Conservation (phyloP, 2,797 vertebrate genomes). For the Sebastes glaucus region DNA sequence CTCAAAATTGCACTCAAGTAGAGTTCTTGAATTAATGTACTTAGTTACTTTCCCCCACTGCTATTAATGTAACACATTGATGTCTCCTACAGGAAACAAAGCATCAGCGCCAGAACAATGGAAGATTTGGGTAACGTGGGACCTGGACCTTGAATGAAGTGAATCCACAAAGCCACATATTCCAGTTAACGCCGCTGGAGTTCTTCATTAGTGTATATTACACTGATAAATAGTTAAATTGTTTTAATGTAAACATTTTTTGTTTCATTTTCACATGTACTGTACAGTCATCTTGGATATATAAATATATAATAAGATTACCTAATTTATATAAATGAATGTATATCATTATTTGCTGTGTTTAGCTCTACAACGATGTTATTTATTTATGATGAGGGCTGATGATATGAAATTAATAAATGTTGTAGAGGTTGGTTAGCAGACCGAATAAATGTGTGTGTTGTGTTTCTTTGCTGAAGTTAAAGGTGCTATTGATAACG, state of each 20-base stretch:
- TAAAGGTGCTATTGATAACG: background rate
- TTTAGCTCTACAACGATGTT: constrained; percentile 71
- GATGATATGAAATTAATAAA: constrained; percentile 75
- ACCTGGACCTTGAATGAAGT: constrained; percentile 39
- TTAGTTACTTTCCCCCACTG: background rate
- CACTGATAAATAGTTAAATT: constrained; percentile 77
- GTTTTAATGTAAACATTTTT: constrained; percentile 81
- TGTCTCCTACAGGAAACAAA: constrained; percentile 76
- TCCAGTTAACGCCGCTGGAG: constrained; percentile 75
- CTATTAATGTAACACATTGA: background rate
- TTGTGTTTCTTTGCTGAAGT: constrained; percentile 5
- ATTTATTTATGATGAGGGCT: constrained; percentile 76
- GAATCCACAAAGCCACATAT: constrained; percentile 55
- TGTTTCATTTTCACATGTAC: constrained; percentile 80
- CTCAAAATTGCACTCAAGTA: background rate
- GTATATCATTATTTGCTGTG: constrained; percentile 78
- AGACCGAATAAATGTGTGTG: constrained; percentile 6
- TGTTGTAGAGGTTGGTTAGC: constrained; percentile 57
- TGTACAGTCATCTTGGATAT: constrained; percentile 76
- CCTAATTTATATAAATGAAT: constrained; percentile 84
- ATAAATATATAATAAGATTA: constrained; percentile 66
- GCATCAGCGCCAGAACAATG: constrained; percentile 69
- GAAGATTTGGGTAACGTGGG: constrained; percentile 75
- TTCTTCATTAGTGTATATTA: constrained; percentile 87
- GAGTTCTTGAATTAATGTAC: background rate